Percentiles rank a stretch among this genome's conserved stretches.
Evolutionary conservation across 2,888 invertebrate species (phyloP).

Genomic region (Cylloceria caligata): DNA sequence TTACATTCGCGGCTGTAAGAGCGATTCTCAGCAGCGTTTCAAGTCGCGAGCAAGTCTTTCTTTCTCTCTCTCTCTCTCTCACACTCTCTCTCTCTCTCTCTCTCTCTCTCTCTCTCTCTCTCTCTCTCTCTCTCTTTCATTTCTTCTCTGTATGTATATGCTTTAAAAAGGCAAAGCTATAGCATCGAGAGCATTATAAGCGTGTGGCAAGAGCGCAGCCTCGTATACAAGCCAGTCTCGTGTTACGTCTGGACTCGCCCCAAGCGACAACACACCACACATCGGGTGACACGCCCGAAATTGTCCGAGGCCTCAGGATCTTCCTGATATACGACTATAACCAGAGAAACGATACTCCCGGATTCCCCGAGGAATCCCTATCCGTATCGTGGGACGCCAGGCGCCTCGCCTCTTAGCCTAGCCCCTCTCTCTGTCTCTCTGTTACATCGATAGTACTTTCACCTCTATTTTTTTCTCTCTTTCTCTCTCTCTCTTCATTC

Average conservation of each 20-base stretch:
- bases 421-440: conserved; percentile 23
- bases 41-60: neutral
- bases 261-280: conserved; percentile 75
- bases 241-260: conserved; percentile 79
- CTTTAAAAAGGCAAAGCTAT: neutral
- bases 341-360: conserved; percentile 42
- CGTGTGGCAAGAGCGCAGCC: conserved; percentile 58
- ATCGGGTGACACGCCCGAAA: conserved; percentile 75
- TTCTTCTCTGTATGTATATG: neutral
- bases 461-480: conserved; percentile 10
- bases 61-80: conserved; percentile 1
- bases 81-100: neutral
- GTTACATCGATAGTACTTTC: conserved; percentile 34
- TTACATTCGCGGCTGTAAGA: conserved; percentile 54
- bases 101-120: conserved; percentile 4
- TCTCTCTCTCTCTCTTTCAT: conserved; percentile 5
- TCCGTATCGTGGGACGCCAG: conserved; percentile 54
- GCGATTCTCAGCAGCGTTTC: conserved; percentile 2
- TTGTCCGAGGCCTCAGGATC: conserved; percentile 22
- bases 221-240: conserved; percentile 72
- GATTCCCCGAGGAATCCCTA: conserved; percentile 60
- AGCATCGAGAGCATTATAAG: conserved; percentile 39
- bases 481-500: neutral
- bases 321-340: conserved; percentile 7
- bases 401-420: conserved; percentile 40